Percentiles rank a stretch among this genome's conserved stretches.
These are phyloP conservation scores for Drosophila subquinaria DNA, from an alignment of 2,888 invertebrate genomes.

Conservation along the genomic window DNA sequence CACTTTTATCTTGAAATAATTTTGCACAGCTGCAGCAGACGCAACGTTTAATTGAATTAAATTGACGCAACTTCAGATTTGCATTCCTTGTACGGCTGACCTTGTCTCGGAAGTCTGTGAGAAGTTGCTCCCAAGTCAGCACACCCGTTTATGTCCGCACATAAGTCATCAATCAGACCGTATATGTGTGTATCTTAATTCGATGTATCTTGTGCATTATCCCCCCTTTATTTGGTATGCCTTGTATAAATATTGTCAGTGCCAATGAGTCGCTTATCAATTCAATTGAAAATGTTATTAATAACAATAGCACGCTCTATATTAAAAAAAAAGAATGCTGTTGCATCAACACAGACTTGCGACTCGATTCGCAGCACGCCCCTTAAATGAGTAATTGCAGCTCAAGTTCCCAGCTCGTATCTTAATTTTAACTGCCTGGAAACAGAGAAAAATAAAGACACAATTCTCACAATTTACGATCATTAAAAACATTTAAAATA, in stretches of 20 bases:
- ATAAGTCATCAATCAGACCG: conserved; percentile 61
- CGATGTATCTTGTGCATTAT: conserved; percentile 28
- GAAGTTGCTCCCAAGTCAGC: conserved; percentile 36
- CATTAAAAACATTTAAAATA: conserved; percentile 80
- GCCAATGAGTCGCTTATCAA: conserved; percentile 61
- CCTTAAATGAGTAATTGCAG: conserved; percentile 65
- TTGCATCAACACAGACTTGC: conserved; percentile 56
- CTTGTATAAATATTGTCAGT: conserved; percentile 47
- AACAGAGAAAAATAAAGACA: not conserved
- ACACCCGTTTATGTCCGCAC: conserved; percentile 22
- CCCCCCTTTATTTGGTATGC: conserved; percentile 24
- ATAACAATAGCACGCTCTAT: conserved; percentile 76
- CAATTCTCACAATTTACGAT: conserved; percentile 40
- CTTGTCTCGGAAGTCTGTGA: conserved; percentile 33
- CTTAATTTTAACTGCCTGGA: conserved; percentile 11
- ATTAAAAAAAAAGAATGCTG: conserved; percentile 26
- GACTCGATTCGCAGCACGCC: conserved; percentile 39
- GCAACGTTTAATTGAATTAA: conserved; percentile 58
- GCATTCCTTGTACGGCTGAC: conserved; percentile 33
- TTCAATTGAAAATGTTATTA: conserved; percentile 70
- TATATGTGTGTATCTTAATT: conserved; percentile 22
- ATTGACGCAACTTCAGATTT: conserved; percentile 51
- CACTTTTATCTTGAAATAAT: conserved; percentile 1
- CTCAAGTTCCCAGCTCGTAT: conserved; percentile 43
- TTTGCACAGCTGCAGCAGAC: conserved; percentile 6